phyloP scores from a whole-genome alignment of 2,888 invertebrate genomes.

The Tinea trinotella region DNA sequence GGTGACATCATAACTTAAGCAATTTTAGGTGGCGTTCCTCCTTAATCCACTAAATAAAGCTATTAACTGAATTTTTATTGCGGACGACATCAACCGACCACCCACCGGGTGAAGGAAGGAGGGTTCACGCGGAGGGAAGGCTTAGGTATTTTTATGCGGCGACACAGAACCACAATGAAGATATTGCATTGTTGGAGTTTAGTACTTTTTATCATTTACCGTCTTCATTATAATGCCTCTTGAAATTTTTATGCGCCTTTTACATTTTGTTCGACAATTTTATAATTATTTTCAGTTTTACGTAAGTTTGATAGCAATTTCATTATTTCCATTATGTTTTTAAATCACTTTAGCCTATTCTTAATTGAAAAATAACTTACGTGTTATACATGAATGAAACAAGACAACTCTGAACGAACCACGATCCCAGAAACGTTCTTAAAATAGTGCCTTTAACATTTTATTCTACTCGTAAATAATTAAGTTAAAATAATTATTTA shows the following conservation, averaged over 20 bases:
- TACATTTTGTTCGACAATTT: not conserved
- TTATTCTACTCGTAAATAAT: no score
- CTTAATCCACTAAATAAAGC: conserved; percentile 42
- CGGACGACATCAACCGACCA: conserved; percentile 29
- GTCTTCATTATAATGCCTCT: conserved; percentile 15
- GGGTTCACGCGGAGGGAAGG: conserved; percentile 46
- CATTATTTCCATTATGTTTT: no score
- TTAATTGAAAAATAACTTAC: no score
- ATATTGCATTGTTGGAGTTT: conserved; percentile 70
- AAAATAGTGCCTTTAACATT: no score
- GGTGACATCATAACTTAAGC: conserved; percentile 23
- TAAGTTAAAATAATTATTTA: no score
- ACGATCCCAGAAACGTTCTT: no score
- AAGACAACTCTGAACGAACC: no score
- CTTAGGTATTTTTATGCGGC: conserved; percentile 52
- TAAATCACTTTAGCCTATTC: no score
- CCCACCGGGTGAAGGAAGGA: conserved; percentile 23
- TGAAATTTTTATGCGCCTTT: conserved; percentile 4
- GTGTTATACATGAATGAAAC: no score
- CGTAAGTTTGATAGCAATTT: no score
- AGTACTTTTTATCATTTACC: conserved; percentile 40
- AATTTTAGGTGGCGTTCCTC: conserved; percentile 24
- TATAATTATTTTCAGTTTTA: no score
- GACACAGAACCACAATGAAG: conserved; percentile 47
- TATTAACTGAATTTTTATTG: conserved; percentile 61